phyloP scores from a whole-genome alignment of 2,113 vertebrate species.

The Pristiophorus japonicus region DNA sequence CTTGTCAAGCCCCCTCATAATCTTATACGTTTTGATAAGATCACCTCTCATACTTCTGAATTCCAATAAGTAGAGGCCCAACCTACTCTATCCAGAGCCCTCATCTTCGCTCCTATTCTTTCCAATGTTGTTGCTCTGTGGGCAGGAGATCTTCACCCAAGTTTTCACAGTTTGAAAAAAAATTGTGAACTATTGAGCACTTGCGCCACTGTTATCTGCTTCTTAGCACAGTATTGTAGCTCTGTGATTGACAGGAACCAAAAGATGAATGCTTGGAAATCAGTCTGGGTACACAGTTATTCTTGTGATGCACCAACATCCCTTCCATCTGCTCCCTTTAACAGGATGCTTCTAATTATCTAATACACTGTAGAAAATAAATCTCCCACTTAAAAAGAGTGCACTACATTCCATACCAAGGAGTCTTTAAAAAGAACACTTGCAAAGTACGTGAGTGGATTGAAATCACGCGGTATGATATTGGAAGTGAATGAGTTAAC shows the following conservation, averaged over 20 bases:
- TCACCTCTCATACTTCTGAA: too few species aligned
- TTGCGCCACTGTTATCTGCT: background rate
- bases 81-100: too few species aligned
- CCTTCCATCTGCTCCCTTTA: constrained; percentile 10
- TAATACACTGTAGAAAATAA: constrained; percentile 1
- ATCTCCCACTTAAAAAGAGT: background rate
- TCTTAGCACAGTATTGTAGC: background rate
- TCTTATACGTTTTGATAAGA: too few species aligned
- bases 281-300: background rate
- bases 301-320: background rate
- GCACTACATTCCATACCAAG: background rate
- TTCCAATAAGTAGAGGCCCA: too few species aligned
- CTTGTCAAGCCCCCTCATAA: too few species aligned
- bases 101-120: background rate
- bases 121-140: background rate
- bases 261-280: background rate
- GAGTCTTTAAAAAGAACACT: constrained; percentile 5
- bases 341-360: background rate
- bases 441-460: background rate
- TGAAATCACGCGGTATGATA: background rate
- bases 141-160: background rate
- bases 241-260: background rate
- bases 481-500: constrained; percentile 18
- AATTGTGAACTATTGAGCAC: too few species aligned
- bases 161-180: background rate